Evolutionary conservation across 2,888 invertebrate species (phyloP).

Genomic region (Lasioglossum zephyrum): DNA sequence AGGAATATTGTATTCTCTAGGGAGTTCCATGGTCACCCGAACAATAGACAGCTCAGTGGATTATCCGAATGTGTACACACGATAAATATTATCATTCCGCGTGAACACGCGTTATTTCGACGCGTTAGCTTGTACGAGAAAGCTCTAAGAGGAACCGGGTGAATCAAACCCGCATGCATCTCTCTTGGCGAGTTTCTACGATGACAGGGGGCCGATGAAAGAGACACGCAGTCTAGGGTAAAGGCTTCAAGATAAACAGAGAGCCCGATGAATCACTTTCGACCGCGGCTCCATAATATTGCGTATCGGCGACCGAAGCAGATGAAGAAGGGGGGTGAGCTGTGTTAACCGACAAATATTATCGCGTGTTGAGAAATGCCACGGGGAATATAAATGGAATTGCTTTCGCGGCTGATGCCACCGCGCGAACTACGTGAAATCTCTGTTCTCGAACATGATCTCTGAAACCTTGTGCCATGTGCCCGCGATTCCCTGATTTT

Average conservation of each 20-base stretch:
- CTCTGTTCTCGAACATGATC: neutral
- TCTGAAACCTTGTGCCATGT: neutral
- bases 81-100: neutral
- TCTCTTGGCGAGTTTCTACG: neutral
- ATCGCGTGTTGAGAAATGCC: slow-evolving; percentile 41
- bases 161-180: neutral
- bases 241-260: slow-evolving; percentile 48
- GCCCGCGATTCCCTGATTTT: neutral
- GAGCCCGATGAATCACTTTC: slow-evolving; percentile 48
- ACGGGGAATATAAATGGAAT: slow-evolving; percentile 39
- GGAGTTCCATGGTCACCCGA: neutral
- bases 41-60: neutral
- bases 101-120: neutral
- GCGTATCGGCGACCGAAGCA: slow-evolving; percentile 27
- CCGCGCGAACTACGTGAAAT: neutral
- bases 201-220: slow-evolving; percentile 15
- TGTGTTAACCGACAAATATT: slow-evolving; percentile 37
- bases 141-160: neutral
- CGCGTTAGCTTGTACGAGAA: neutral
- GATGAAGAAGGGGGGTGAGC: neutral
- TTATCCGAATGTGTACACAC: neutral
- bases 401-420: neutral
- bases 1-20: neutral
- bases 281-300: slow-evolving; percentile 34
- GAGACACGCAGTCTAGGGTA: slow-evolving; percentile 61